Conservation (phyloP, 2,888 invertebrate species). For the Chrysolina americana region DNA sequence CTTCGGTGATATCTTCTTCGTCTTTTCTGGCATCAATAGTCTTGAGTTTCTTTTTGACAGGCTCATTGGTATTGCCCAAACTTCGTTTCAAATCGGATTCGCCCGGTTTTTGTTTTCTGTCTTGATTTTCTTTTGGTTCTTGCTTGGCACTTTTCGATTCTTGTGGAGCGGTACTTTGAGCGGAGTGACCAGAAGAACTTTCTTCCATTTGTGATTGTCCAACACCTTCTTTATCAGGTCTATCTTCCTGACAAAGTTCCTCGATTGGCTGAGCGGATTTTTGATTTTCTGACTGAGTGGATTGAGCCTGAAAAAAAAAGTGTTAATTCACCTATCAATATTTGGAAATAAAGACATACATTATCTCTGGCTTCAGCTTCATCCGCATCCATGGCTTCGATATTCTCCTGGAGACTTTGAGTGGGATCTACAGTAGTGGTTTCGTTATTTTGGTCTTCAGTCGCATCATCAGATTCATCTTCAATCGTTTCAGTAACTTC, state of each 20-base stretch:
- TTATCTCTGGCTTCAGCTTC: constrained; percentile 70
- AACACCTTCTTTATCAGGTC: constrained; percentile 77
- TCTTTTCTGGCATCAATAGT: constrained; percentile 71
- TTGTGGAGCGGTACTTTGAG: constrained; percentile 62
- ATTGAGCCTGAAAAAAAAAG: constrained; percentile 69
- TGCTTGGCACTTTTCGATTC: constrained; percentile 60
- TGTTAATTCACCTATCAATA: constrained; percentile 12
- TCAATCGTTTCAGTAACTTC: constrained; percentile 50
- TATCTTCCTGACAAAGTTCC: constrained; percentile 73
- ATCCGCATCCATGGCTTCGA: constrained; percentile 69
- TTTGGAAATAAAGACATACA: constrained; percentile 56
- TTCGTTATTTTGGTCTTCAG: constrained; percentile 67
- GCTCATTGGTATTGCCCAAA: constrained; percentile 76
- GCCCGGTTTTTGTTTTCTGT: constrained; percentile 81
- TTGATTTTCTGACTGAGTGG: constrained; percentile 61
- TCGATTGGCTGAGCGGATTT: constrained; percentile 68
- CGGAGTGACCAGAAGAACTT: constrained; percentile 79
- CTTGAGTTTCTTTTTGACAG: constrained; percentile 76
- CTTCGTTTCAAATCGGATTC: constrained; percentile 82
- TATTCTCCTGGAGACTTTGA: constrained; percentile 65
- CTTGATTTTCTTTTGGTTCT: constrained; percentile 66
- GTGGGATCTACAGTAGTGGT: constrained; percentile 64
- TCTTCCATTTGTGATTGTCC: constrained; percentile 85
- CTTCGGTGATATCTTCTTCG: constrained; percentile 66
- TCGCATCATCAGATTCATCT: constrained; percentile 61